These are phyloP conservation scores for Drosophila lacertosa DNA, from an alignment of 1,140 invertebrate genomes.

Conservation along the genomic window DNA sequence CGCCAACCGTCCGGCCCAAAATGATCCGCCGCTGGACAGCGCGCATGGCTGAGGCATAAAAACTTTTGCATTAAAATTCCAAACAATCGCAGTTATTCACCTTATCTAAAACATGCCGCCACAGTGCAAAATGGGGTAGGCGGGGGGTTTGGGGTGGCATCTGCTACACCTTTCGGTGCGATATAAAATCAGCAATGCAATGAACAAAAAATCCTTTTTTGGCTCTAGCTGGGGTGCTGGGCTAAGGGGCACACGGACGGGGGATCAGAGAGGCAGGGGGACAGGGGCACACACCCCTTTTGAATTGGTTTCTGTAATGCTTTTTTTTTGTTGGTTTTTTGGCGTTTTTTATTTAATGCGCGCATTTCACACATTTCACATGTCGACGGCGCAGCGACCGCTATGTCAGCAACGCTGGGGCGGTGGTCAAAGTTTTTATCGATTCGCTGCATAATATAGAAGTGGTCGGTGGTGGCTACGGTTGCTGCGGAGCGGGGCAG, in stretches of 20 bases:
- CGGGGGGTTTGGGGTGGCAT: not conserved
- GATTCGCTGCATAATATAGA: conserved; percentile 68
- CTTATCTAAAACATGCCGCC: conserved; percentile 71
- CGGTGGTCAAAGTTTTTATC: conserved; percentile 72
- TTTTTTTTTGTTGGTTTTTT: conserved; percentile 27
- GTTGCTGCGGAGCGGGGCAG: not conserved
- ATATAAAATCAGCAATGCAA: conserved; percentile 52
- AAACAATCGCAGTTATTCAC: conserved; percentile 76
- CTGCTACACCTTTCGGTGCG: conserved; percentile 31
- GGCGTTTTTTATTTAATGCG: conserved; percentile 76
- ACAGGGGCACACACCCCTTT: conserved; percentile 22
- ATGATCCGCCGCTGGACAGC: conserved; percentile 18
- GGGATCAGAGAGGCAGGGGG: too few relatives aligned
- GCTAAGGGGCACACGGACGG: conserved; percentile 15
- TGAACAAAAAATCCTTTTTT: conserved; percentile 29
- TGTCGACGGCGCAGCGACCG: conserved; percentile 49
- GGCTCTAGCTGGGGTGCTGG: not conserved
- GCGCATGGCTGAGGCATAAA: conserved; percentile 43
- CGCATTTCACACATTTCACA: conserved; percentile 78
- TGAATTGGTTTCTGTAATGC: conserved; percentile 21
- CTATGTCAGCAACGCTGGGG: conserved; percentile 17
- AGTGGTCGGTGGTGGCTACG: conserved; percentile 8
- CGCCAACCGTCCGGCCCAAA: not conserved
- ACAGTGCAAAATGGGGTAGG: conserved; percentile 6
- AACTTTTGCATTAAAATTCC: conserved; percentile 71